phyloP scores from a whole-genome alignment of 1,140 invertebrate species.

The Ptiloglossa arizonensis region DNA sequence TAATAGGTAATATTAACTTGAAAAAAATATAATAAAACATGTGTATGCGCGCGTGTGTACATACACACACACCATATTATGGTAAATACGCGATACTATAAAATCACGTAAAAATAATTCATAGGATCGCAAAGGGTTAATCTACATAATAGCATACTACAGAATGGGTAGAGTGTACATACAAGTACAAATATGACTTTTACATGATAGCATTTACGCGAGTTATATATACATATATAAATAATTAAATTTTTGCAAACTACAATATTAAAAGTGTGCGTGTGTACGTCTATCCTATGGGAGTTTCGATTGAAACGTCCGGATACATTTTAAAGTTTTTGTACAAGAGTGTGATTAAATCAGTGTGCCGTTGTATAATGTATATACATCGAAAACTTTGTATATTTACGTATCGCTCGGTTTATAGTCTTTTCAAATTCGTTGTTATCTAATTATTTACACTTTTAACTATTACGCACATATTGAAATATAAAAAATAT shows the following conservation, averaged over 20 bases:
- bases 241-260: not conserved
- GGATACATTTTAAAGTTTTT: not conserved
- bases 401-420: constrained; percentile 19
- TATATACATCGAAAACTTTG: constrained; percentile 42
- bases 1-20: constrained; percentile 7
- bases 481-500: constrained; percentile 37
- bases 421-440: constrained; percentile 13
- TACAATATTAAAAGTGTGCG: not conserved
- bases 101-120: not conserved
- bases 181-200: constrained; percentile 33
- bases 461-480: constrained; percentile 3
- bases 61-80: too few relatives aligned
- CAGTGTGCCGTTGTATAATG: constrained; percentile 19
- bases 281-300: not conserved
- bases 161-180: constrained; percentile 21
- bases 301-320: not conserved
- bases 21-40: too few relatives aligned
- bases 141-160: constrained; percentile 31
- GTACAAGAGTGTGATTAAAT: constrained; percentile 29
- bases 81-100: not conserved
- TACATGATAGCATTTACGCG: constrained; percentile 11
- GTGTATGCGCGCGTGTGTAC: too few relatives aligned
- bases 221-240: too few relatives aligned
- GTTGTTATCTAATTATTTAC: constrained; percentile 26
- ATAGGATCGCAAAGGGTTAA: not conserved